phyloP scores from a whole-genome alignment of 2,797 vertebrate genomes.

The Sebastes variabilis region DNA sequence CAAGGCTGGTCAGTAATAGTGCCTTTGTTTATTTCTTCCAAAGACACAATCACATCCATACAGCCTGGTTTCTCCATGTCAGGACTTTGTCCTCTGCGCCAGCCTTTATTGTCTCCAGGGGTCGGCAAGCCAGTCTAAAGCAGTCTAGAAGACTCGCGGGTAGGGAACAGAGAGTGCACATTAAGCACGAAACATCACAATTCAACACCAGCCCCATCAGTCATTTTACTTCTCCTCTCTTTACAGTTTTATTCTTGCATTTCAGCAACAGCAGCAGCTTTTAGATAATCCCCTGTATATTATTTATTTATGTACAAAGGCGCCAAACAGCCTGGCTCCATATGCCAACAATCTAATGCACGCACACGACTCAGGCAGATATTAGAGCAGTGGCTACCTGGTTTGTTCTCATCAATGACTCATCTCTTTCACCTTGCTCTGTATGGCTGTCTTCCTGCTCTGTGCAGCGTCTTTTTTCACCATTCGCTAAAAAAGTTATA shows the following conservation, averaged over 20 bases:
- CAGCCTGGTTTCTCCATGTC: conserved; percentile 34
- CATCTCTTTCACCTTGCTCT: conserved; percentile 25
- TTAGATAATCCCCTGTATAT: conserved; percentile 20
- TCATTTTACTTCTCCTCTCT: not conserved
- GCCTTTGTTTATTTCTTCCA: conserved; percentile 39
- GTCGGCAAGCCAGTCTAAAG: not conserved
- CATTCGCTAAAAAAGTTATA: not conserved
- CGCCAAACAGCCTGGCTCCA: not conserved
- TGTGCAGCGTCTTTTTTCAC: not conserved
- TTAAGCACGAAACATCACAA: conserved; percentile 24
- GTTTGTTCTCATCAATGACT: conserved; percentile 26
- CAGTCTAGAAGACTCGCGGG: conserved; percentile 4
- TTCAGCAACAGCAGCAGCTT: conserved; percentile 19
- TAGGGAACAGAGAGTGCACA: conserved; percentile 23
- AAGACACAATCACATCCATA: conserved; percentile 21
- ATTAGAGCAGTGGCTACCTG: not conserved
- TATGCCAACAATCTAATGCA: not conserved
- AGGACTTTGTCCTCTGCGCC: conserved; percentile 32
- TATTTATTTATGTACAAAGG: conserved; percentile 26
- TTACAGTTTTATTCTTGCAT: not conserved
- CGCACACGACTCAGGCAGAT: not conserved
- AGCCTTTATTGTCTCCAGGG: conserved; percentile 26
- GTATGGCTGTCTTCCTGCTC: not conserved
- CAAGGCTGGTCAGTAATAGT: conserved; percentile 86
- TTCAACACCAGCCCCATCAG: conserved; percentile 3